A percentile compares a stretch with the other conserved stretches of the same genome.
phyloP scores from a whole-genome alignment of 2,113 vertebrate genomes.

The Trichomycterus rosablanca region DNA sequence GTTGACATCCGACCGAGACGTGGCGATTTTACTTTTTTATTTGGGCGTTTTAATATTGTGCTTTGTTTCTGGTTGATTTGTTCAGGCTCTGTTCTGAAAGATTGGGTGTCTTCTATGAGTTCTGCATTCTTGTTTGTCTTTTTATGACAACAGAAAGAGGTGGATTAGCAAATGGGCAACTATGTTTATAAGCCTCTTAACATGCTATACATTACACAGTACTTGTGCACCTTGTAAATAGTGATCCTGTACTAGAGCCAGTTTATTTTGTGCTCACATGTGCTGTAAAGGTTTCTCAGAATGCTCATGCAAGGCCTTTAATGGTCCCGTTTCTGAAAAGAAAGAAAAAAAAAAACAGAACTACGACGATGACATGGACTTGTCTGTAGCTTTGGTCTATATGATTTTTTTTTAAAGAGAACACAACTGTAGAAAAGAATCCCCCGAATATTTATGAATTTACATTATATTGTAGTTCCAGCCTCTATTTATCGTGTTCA shows the following conservation, averaged over 20 bases:
- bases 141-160: constrained; percentile 13
- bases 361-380: neutral
- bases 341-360: neutral
- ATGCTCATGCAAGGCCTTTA: neutral
- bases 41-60: constrained; percentile 35
- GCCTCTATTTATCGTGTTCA: too few relatives aligned
- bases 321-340: neutral
- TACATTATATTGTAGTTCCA: too few relatives aligned
- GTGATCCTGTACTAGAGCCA: constrained; percentile 7
- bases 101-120: neutral
- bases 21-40: constrained; percentile 37
- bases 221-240: constrained; percentile 15
- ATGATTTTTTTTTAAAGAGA: too few relatives aligned
- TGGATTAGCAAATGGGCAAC: constrained; percentile 54
- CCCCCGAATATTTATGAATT: too few relatives aligned
- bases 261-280: constrained; percentile 4
- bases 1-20: constrained; percentile 27
- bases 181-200: constrained; percentile 53
- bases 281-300: neutral
- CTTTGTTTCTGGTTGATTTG: constrained; percentile 14
- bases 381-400: constrained; percentile 9
- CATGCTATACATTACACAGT: constrained; percentile 19
- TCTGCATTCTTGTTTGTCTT: constrained; percentile 3
- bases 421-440: neutral
- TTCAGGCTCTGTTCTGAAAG: constrained; percentile 7